Evolutionary conservation across 2,888 invertebrate species (phyloP), one percentile per base, ranked within the genome.

Genomic region (Portevinia maculata): DNA sequence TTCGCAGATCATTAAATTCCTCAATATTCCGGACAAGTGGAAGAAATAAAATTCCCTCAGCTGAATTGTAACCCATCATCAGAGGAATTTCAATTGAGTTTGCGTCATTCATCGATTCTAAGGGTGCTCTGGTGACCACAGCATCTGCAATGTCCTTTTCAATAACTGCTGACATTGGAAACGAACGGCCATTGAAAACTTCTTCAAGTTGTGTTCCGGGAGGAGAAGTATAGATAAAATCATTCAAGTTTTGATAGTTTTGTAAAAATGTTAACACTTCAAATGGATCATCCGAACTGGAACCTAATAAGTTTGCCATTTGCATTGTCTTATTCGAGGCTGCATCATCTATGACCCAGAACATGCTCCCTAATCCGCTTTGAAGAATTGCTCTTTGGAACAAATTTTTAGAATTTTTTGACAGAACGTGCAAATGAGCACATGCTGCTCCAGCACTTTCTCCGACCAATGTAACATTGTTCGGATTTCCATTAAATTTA

Each of bases 51-150:
- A 92, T 73, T 0, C 92, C 92, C 88, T 92, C 92, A 0, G 91
- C 91, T 0, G 91, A 91, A 44, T 90, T 92, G 0, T 92, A 84
- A 6, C 92, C 92, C 34, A 91, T 87, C 6, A 92, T 90, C 0
- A 91, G 87, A 1, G 92, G 92, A 0, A 91, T 91, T 0, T 91
- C 89, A 30, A 91, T 88, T 19, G 90, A 90, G 32, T 85, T 86
- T n/a, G 89, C 89, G 64, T 85, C 86, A 84, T 88, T 89, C 0
- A 92, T 69, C 0, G 92, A 89, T 32, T 91, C 71, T 85, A 93
- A 62, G 87, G 93, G 85, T 86, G 50, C 6, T 70, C 73, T 69
- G 0, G 84, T 75, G 1, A 86, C 48, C 11, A 87, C 85, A 17
- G 85, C 71, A 13, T 69, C 60, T 6, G 32, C 9, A 37, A 55